A percentile compares a stretch with the other conserved stretches of the same genome.
These are phyloP conservation scores for Mobula birostris DNA, from an alignment of 2,113 vertebrate species.

Conservation along the genomic window DNA sequence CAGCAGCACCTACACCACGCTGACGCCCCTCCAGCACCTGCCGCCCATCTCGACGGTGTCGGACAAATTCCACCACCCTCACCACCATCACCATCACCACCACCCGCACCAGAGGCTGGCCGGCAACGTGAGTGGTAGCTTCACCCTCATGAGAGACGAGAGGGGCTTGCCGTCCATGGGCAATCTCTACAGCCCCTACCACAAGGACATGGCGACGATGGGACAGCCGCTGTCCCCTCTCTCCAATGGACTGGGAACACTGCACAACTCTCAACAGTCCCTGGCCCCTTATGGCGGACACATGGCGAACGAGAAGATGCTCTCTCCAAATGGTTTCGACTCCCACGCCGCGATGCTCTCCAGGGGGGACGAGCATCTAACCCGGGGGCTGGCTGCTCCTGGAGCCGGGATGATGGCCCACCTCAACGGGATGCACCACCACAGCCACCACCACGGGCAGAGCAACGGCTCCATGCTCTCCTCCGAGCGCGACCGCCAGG, in stretches of 20 bases:
- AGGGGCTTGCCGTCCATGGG: slow-evolving; percentile 79
- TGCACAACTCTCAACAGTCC: slow-evolving; percentile 85
- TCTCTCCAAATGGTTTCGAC: slow-evolving; percentile 83
- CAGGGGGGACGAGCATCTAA: slow-evolving; percentile 81
- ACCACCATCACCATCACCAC: slow-evolving; percentile 73
- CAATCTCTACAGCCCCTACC: slow-evolving; percentile 88
- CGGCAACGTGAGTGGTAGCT: slow-evolving; percentile 88
- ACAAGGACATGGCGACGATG: slow-evolving; percentile 90
- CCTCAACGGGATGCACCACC: slow-evolving; percentile 77
- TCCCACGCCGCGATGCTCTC: slow-evolving; percentile 85
- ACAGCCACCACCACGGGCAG: slow-evolving; percentile 75
- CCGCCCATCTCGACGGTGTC: slow-evolving; percentile 88
- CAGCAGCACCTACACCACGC: slow-evolving; percentile 89
- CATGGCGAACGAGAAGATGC: slow-evolving; percentile 86
- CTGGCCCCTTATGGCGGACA: slow-evolving; percentile 75
- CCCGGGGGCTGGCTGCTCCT: slow-evolving; percentile 73
- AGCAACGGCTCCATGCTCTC: slow-evolving; percentile 65
- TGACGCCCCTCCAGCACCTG: slow-evolving; percentile 92
- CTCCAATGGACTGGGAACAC: slow-evolving; percentile 77
- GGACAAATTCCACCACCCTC: slow-evolving; percentile 88
- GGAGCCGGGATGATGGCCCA: slow-evolving; percentile 75
- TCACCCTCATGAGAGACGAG: slow-evolving; percentile 92
- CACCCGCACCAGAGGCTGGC: slow-evolving; percentile 72
- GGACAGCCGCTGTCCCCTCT: slow-evolving; percentile 84
- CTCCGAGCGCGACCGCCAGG: slow-evolving; percentile 70